phyloP scores from a whole-genome alignment of 1,140 invertebrate species.

The Apis laboriosa region DNA sequence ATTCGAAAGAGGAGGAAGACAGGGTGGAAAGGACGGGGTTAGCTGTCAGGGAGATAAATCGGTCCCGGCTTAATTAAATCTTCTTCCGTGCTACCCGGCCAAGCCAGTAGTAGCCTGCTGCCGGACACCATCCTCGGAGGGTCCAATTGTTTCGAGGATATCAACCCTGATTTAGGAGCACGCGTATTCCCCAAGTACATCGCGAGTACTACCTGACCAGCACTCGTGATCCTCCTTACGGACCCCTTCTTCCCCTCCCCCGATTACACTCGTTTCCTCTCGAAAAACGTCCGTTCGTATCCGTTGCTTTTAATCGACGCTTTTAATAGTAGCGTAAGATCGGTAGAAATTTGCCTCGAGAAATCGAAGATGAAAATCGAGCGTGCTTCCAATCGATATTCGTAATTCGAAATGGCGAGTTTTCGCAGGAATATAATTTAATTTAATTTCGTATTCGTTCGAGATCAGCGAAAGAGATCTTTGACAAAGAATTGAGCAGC shows the following conservation, averaged over 20 bases:
- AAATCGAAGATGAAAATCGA: too few relatives aligned
- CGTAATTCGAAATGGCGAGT: too few relatives aligned
- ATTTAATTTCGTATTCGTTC: too few relatives aligned
- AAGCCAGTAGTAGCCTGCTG: slow-evolving; percentile 60
- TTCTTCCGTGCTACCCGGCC: slow-evolving; percentile 77
- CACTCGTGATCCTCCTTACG: slow-evolving; percentile 62
- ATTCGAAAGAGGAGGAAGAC: slow-evolving; percentile 68
- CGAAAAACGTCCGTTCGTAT: neutral
- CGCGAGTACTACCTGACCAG: slow-evolving; percentile 72
- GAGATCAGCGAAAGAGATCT: too few relatives aligned
- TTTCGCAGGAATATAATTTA: too few relatives aligned
- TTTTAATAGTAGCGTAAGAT: neutral
- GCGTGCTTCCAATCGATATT: too few relatives aligned
- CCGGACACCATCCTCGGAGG: slow-evolving; percentile 71
- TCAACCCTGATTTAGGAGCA: slow-evolving; percentile 79
- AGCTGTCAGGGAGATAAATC: slow-evolving; percentile 82
- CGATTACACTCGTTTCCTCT: too few relatives aligned
- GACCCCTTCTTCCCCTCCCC: neutral
- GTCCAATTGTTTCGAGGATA: slow-evolving; percentile 80
- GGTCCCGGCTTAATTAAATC: slow-evolving; percentile 82
- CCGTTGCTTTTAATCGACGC: neutral
- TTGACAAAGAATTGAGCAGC: too few relatives aligned
- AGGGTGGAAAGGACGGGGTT: slow-evolving; percentile 73
- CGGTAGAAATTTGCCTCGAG: too few relatives aligned
- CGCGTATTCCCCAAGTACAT: slow-evolving; percentile 71